Conservation (phyloP, 2,797 vertebrate genomes). For the Malurus splendens region DNA sequence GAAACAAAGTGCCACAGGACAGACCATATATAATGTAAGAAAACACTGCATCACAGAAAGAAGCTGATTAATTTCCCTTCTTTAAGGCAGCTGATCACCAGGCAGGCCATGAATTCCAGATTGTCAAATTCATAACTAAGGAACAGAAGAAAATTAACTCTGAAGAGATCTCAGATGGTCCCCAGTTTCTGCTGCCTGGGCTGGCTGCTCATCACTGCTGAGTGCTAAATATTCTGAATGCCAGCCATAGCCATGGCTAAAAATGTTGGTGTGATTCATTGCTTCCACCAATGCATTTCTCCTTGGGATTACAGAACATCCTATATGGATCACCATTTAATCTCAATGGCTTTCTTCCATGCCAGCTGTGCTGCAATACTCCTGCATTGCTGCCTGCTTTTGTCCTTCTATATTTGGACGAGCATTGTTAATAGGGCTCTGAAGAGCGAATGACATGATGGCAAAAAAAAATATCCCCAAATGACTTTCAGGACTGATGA, state of each 20-base stretch:
- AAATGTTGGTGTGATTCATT: background rate
- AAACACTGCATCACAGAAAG: background rate
- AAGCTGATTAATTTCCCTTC: background rate
- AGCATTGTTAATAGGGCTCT: background rate
- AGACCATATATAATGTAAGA: background rate
- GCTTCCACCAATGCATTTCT: background rate
- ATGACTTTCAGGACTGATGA: conserved; percentile 22
- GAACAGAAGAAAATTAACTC: conserved; percentile 11
- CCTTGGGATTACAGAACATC: conserved; percentile 4
- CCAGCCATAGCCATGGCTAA: background rate
- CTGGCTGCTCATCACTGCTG: background rate
- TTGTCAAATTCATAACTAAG: conserved; percentile 1
- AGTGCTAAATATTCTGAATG: background rate
- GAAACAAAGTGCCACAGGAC: background rate
- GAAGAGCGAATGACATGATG: conserved; percentile 1
- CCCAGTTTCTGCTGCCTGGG: background rate
- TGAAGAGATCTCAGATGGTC: background rate
- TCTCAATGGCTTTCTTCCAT: background rate
- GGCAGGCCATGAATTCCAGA: background rate
- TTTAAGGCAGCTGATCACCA: conserved; percentile 2
- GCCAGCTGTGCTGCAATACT: background rate
- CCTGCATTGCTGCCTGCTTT: background rate
- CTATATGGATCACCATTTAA: background rate
- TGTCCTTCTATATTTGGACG: background rate
- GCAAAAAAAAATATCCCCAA: background rate